Evolutionary conservation across 1,140 invertebrate species (phyloP).

Genomic region (Zaprionus davidi): DNA sequence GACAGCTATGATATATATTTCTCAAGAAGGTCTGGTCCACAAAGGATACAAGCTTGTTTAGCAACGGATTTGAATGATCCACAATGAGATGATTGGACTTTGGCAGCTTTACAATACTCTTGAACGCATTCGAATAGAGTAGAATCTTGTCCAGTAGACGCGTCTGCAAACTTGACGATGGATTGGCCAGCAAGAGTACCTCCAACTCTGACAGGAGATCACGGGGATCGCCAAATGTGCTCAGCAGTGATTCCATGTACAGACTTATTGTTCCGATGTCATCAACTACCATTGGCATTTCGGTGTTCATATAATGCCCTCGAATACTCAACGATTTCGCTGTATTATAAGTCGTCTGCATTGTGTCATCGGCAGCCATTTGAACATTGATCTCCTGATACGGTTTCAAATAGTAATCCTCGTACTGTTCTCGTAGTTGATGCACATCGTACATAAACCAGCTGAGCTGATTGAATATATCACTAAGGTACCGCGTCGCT

Average conservation of each 20-base stretch:
- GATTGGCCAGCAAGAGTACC: slow-evolving; percentile 62
- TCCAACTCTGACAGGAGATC: slow-evolving; percentile 55
- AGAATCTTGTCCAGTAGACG: slow-evolving; percentile 62
- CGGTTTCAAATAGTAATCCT: slow-evolving; percentile 57
- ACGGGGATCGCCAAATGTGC: slow-evolving; percentile 45
- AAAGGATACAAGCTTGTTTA: slow-evolving; percentile 47
- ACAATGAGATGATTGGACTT: slow-evolving; percentile 66
- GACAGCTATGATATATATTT: slow-evolving; percentile 61
- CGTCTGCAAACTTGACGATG: slow-evolving; percentile 38
- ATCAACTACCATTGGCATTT: slow-evolving; percentile 32
- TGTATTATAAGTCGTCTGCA: slow-evolving; percentile 37
- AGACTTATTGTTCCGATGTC: slow-evolving; percentile 56
- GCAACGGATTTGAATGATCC: slow-evolving; percentile 54
- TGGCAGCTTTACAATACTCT: slow-evolving; percentile 60
- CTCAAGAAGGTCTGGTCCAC: slow-evolving; percentile 48
- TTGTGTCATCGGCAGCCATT: slow-evolving; percentile 26
- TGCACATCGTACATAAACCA: slow-evolving; percentile 75
- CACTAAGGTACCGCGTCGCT: slow-evolving; percentile 41
- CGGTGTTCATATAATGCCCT: slow-evolving; percentile 60
- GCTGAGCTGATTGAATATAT: slow-evolving; percentile 68
- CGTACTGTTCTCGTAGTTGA: slow-evolving; percentile 60
- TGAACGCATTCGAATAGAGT: slow-evolving; percentile 62
- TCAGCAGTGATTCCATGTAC: slow-evolving; percentile 66
- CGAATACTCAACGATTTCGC: slow-evolving; percentile 54
- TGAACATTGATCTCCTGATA: slow-evolving; percentile 55